These are phyloP conservation scores for Petroica traversi DNA, from an alignment of 2,113 vertebrate species.

Conservation along the genomic window DNA sequence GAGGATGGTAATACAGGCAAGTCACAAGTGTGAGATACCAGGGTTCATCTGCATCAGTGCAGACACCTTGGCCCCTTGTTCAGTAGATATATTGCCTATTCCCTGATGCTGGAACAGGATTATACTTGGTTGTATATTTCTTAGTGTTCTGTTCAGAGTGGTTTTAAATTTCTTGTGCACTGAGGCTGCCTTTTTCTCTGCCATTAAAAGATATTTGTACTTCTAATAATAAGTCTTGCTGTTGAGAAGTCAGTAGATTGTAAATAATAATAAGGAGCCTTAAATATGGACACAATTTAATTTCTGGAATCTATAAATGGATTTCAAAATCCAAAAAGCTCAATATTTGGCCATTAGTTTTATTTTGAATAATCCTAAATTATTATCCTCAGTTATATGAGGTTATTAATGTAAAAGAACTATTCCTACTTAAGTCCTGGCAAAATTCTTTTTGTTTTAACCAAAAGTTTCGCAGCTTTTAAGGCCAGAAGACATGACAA, in stretches of 20 bases:
- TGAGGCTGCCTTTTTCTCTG: neutral
- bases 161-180: constrained; percentile 8
- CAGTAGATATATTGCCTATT: neutral
- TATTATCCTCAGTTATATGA: neutral
- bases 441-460: neutral
- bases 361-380: neutral
- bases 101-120: neutral
- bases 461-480: neutral
- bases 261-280: neutral
- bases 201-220: neutral
- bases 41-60: neutral
- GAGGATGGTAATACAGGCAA: neutral
- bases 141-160: neutral
- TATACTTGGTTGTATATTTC: neutral
- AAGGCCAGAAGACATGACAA: neutral
- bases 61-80: neutral
- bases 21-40: neutral
- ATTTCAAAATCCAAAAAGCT: neutral
- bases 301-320: neutral
- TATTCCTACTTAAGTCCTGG: neutral
- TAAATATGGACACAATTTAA: neutral
- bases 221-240: neutral
- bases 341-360: neutral
- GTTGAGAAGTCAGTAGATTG: neutral
- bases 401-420: neutral